These are phyloP conservation scores for Homarus gammarus DNA, from an alignment of 2,888 invertebrate species.

Conservation along the genomic window DNA sequence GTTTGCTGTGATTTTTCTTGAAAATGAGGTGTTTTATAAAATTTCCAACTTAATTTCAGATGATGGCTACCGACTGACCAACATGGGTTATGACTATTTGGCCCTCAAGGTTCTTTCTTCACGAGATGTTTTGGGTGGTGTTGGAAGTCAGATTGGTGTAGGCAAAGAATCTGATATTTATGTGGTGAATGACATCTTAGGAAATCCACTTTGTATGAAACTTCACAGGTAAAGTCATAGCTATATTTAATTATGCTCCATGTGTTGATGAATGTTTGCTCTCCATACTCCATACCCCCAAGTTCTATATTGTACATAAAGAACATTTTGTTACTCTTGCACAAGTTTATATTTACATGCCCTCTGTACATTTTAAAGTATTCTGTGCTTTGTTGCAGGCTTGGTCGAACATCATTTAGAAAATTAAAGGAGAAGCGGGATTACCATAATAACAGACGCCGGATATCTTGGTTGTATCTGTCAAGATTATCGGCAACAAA, in stretches of 20 bases:
- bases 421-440: constrained; percentile 97
- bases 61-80: constrained; percentile 97
- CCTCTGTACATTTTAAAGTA: background rate
- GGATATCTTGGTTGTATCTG: constrained; percentile 96
- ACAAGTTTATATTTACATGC: no score
- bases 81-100: constrained; percentile 97
- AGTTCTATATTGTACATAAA: no score
- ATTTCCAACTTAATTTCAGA: constrained; percentile 59
- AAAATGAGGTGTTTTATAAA: no score
- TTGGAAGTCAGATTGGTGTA: constrained; percentile 99
- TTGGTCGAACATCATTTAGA: constrained; percentile 97
- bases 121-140: constrained; percentile 88
- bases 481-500: constrained; percentile 97
- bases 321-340: no score
- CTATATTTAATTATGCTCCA: no score
- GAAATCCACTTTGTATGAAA: constrained; percentile 91
- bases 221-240: constrained; percentile 85
- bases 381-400: constrained; percentile 80
- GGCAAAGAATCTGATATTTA: constrained; percentile 99
- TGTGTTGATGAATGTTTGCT: no score
- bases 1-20: no score
- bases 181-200: constrained; percentile 89
- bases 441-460: constrained; percentile 94
- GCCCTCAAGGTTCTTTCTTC: constrained; percentile 92
- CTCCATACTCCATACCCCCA: no score